Percentiles rank a stretch among this genome's conserved stretches.
phyloP scores from a whole-genome alignment of 2,888 invertebrate species.

The Scelioninae gen. 1 region DNA sequence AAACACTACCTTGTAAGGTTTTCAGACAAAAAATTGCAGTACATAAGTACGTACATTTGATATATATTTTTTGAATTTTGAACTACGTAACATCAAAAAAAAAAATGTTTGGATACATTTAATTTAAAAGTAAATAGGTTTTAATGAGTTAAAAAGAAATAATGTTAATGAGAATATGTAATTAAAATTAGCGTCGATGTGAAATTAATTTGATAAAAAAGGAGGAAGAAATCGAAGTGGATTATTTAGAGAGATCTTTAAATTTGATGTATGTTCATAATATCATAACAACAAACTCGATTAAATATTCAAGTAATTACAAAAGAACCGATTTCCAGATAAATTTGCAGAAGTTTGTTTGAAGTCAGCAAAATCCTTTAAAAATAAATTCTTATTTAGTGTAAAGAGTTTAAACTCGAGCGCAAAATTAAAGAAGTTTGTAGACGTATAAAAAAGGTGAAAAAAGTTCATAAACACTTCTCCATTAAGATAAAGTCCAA shows the following conservation, averaged over 20 bases:
- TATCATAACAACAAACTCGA: background rate
- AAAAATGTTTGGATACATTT: no score
- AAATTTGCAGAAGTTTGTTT: conserved; percentile 19
- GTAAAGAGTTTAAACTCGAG: conserved; percentile 20
- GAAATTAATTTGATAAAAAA: no score
- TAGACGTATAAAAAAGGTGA: conserved; percentile 13
- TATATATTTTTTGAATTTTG: no score
- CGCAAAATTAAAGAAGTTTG: conserved; percentile 37
- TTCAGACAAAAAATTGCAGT: no score
- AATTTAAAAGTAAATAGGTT: no score
- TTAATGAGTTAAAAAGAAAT: no score
- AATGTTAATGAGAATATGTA: no score
- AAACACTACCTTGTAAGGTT: no score
- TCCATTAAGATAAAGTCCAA: conserved; percentile 30
- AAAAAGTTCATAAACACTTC: conserved; percentile 42
- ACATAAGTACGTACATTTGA: no score
- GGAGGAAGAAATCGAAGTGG: no score
- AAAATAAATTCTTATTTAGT: conserved; percentile 44
- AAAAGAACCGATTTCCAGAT: conserved; percentile 28
- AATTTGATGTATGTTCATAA: background rate
- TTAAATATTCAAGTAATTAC: conserved; percentile 23
- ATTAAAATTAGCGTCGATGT: no score
- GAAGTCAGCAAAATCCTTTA: conserved; percentile 18
- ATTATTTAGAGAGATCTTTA: background rate
- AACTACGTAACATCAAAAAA: no score